phyloP scores from a whole-genome alignment of 2,113 vertebrate species.

The Nothocercus nigrocapillus region DNA sequence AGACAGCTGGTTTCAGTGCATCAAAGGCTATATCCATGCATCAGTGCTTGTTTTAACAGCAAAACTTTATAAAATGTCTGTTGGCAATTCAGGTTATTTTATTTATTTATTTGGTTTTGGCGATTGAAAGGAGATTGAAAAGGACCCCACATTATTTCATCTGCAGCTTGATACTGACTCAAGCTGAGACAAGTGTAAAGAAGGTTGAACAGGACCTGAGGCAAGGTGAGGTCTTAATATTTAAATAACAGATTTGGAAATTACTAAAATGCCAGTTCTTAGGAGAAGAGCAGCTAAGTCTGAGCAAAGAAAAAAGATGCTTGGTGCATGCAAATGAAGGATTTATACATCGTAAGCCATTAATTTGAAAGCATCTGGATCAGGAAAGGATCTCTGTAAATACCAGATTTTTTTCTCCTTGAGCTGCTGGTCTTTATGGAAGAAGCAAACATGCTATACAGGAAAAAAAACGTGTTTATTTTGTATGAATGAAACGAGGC shows the following conservation, averaged over 20 bases:
- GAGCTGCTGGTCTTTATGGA: neutral
- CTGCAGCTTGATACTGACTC: neutral
- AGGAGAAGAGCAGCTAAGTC: neutral
- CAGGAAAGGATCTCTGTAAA: neutral
- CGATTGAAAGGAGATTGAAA: neutral
- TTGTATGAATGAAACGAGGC: neutral
- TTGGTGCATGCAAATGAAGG: fast-evolving
- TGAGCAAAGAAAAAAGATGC: neutral
- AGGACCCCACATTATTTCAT: neutral
- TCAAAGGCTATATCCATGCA: neutral
- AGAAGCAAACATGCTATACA: neutral
- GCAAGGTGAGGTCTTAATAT: constrained; percentile 3
- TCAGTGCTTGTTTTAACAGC: neutral
- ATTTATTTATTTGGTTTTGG: neutral
- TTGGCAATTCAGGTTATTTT: too few species aligned
- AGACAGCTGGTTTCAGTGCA: neutral
- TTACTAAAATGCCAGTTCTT: neutral
- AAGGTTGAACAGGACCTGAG: neutral
- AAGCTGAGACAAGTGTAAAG: neutral
- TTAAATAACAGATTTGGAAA: neutral
- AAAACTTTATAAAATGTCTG: neutral
- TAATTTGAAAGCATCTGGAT: neutral
- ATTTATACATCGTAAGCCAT: neutral
- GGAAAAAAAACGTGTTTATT: neutral
- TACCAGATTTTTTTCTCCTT: neutral